Evolutionary conservation across 1,140 invertebrate species (phyloP).

Genomic region (Cecropterus lyciades): DNA sequence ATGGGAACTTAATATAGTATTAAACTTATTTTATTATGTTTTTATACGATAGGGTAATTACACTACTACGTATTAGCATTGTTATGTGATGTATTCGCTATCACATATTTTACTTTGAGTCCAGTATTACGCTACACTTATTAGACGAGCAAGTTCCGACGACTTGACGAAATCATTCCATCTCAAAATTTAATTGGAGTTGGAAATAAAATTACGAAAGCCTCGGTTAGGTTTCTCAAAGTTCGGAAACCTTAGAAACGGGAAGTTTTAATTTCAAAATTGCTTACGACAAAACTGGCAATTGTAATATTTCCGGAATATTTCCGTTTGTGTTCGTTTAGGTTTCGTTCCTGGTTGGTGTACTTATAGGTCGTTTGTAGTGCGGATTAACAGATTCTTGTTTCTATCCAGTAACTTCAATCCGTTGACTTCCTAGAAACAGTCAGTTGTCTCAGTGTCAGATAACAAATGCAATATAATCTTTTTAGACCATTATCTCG

Average conservation of each 20-base stretch:
- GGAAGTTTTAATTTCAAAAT: slow-evolving; percentile 54
- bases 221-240: slow-evolving; percentile 58
- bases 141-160: slow-evolving; percentile 4
- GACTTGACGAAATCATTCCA: slow-evolving; percentile 29
- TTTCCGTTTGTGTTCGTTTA: slow-evolving; percentile 32
- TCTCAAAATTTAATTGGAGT: slow-evolving; percentile 47
- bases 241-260: slow-evolving; percentile 68
- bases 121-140: slow-evolving; percentile 3
- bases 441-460: neutral
- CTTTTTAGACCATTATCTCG: no score
- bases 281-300: slow-evolving; percentile 35
- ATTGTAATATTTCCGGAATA: slow-evolving; percentile 34
- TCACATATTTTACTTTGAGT: slow-evolving; percentile 11
- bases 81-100: neutral
- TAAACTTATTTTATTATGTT: neutral
- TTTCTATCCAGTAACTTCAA: neutral
- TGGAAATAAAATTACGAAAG: slow-evolving; percentile 62
- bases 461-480: no score
- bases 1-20: neutral
- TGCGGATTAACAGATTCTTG: slow-evolving; percentile 5
- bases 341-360: slow-evolving; percentile 10
- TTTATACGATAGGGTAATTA: neutral
- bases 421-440: neutral
- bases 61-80: neutral
- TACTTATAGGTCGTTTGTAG: slow-evolving; percentile 11